Base-by-base conservation (phyloP, 2,113 vertebrate genomes). In the Microcebus ravelobensis region DNA sequence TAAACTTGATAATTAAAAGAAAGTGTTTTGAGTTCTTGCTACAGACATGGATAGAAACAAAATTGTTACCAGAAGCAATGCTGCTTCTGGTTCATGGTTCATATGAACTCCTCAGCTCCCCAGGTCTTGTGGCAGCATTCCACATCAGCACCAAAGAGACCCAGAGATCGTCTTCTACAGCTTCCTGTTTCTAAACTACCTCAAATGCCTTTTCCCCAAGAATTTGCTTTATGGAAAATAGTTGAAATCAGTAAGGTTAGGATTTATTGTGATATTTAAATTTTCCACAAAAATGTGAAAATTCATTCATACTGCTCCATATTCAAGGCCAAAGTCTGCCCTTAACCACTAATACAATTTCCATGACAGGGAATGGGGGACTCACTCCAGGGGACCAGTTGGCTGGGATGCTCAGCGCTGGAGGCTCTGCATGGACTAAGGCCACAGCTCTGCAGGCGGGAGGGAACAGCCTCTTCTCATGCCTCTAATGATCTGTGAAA, bases 1-100 rank as follows among this genome's bases (percentile, higher is more conserved):
- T 92, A 94, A 0, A 94, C 14, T 50, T 36, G 83, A 93, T 91
- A 97, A 98, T 97, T 97, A 98, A 97, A 97, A 96, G 42, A 71
- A 6, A 20, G 6, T 92, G 89, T 98, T 98, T 80, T 81, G 74
- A 95, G 2, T 42, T 77, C 77, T 77, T 55, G 3, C 77, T 96
- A 70, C 39, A 71, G 80, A 94, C 85, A 71, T 39, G 17, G 73
- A 92, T 0, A 1, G 31, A 8, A 52, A 45, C 23, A 92, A 93
- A 92, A 13, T 23, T 77, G 86, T 52, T 42, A 42, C 42, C 42
- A 42, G 86, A 86, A 70, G 85, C 70, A 59, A 97, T 87, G 85
- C 87, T 95, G 89, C 95, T 57, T 0, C 82, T 87, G 92, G 83
- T 90, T 96, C 85, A 92, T 80, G 92, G 81, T 90, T 96, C 85